phyloP scores from a whole-genome alignment of 2,797 vertebrate genomes.

The Geotrypetes seraphini region DNA sequence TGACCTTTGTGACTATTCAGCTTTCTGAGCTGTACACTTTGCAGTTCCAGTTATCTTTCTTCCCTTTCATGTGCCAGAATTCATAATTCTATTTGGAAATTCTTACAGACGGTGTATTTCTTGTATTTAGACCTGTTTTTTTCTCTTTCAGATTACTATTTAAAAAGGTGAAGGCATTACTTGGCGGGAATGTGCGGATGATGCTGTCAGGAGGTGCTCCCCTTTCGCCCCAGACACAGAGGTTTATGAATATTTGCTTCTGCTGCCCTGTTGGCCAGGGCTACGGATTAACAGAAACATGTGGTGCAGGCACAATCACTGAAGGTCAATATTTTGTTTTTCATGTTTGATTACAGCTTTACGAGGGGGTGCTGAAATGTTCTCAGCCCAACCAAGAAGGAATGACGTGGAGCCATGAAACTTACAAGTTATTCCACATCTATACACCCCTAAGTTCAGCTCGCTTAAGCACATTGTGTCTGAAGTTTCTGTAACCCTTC shows the following conservation, averaged over 20 bases:
- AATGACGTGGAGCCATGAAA: too few relatives aligned
- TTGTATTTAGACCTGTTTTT: neutral
- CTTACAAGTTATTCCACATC: too few relatives aligned
- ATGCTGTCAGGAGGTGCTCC: conserved; percentile 95
- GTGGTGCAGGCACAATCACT: conserved; percentile 90
- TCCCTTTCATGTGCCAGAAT: too few relatives aligned
- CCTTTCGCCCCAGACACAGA: conserved; percentile 79
- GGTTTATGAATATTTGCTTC: conserved; percentile 97
- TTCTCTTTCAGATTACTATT: conserved; percentile 62
- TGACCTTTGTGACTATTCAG: too few relatives aligned
- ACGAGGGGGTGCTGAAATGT: too few relatives aligned
- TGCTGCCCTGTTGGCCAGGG: conserved; percentile 95
- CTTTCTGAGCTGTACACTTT: too few relatives aligned
- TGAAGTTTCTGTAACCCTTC: too few relatives aligned
- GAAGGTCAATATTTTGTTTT: conserved; percentile 62
- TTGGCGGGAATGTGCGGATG: conserved; percentile 88
- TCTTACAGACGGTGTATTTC: neutral
- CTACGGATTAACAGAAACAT: conserved; percentile 92
- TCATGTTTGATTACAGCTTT: too few relatives aligned
- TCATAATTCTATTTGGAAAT: neutral
- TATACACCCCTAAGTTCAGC: too few relatives aligned
- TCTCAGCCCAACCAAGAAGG: too few relatives aligned
- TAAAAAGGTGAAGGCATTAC: conserved; percentile 79
- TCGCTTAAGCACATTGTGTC: too few relatives aligned
- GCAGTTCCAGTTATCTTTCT: too few relatives aligned